Base-by-base conservation (phyloP, 2,113 vertebrate species). In the Erythrocercus mccallii region DNA sequence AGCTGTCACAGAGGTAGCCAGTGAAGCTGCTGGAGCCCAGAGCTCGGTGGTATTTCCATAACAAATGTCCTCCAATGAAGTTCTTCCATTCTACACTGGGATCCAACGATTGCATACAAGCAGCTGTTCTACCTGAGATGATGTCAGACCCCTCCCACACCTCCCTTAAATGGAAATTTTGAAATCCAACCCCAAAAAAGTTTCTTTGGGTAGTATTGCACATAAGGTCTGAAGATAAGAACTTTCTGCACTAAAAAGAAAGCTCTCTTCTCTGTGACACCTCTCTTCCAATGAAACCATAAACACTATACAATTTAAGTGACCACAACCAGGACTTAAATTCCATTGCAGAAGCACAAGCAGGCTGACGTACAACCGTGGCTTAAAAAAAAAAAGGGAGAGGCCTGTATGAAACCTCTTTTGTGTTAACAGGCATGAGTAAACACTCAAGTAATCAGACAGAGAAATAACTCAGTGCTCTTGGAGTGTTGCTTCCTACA, bases 361-460 rank as follows among this genome's bases (percentile, higher is more conserved):
- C 16, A 83, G 51, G 21, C 28, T 83, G 47, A 95, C 18, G 9
- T 38, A 47, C 62, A 73, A 38, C 27, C 51, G 61, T 3, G 3
- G 48, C 80, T 54, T 40, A 40, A 25, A 35, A 56, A 58, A 51
- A n/a, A 53, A 42, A 65, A 54, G 19, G 66, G 62, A 88, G 74
- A 53, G 70, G 71, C 48, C 45, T 38, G 11, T 20, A 20, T 21
- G 53, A 48, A 89, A 78, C 28, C 44, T 88, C 51, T 35, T 86
- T 80, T 78, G 73, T 81, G 70, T 47, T 57, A 81, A 40, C 7
- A 66, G 70, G 42, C 50, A 73, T 38, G 47, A 92, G 64, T 48
- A 90, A 93, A 83, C 47, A 74, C 79, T 83, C 72, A 42, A 68
- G 56, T 15, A 86, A 91, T 79, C 60, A 88, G 37, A 73, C 44